These are phyloP conservation scores for Alligator mississippiensis DNA, from an alignment of 2,113 vertebrate species.

Conservation along the genomic window DNA sequence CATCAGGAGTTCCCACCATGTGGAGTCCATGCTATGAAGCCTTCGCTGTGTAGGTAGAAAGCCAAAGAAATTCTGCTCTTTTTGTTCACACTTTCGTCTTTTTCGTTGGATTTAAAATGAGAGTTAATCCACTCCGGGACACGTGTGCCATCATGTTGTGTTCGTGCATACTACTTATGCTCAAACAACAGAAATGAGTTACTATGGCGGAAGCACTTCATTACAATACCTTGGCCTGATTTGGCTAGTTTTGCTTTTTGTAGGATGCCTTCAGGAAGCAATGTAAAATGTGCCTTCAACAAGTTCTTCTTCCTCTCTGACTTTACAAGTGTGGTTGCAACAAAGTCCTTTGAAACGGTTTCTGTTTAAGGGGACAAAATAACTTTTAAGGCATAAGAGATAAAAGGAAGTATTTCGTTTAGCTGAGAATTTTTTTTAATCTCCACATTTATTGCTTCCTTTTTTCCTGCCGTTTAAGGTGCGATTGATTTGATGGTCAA, in stretches of 20 bases:
- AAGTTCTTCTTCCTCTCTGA: not conserved
- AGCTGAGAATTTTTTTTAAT: not conserved
- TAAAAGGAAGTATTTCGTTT: accelerated
- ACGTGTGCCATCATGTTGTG: not conserved
- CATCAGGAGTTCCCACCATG: not conserved
- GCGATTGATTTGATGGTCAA: not conserved
- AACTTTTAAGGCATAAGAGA: not conserved
- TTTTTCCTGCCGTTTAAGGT: not conserved
- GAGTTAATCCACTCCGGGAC: not conserved
- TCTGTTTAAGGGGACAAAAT: not conserved
- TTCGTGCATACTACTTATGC: not conserved
- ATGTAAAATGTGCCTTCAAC: not conserved
- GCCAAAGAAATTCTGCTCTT: not conserved
- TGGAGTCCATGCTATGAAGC: not conserved
- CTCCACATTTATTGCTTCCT: not conserved
- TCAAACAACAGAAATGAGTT: not conserved
- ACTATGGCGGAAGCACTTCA: not conserved
- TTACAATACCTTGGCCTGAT: not conserved
- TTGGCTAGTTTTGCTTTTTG: not conserved
- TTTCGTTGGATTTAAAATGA: not conserved
- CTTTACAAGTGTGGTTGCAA: not conserved
- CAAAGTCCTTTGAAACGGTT: not conserved
- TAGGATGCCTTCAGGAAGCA: not conserved
- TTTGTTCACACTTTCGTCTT: not conserved
- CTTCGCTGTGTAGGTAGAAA: not conserved